Conservation (phyloP, 2,888 invertebrate genomes). For the Ormia ochracea region DNA sequence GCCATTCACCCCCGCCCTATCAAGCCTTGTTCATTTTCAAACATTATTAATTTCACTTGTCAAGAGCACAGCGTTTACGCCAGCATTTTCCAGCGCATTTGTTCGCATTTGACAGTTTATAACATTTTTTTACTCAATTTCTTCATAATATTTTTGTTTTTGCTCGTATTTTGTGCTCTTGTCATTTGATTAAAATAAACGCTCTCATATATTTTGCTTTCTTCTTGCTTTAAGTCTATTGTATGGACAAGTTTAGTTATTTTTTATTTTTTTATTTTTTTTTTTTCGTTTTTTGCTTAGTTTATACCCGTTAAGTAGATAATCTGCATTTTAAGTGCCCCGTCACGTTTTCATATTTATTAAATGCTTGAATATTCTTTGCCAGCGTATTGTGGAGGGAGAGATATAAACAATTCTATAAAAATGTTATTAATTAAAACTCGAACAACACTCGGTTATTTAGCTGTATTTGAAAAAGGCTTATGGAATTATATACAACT, state of each 20-base stretch:
- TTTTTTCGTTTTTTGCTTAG: not conserved
- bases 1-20: no score
- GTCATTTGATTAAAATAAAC: constrained; percentile 19
- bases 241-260: no score
- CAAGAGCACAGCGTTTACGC: not conserved
- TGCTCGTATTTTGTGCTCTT: not conserved
- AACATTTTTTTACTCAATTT: constrained; percentile 6
- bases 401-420: constrained; percentile 14
- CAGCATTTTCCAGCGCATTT: not conserved
- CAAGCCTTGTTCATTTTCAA: not conserved
- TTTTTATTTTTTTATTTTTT: not conserved
- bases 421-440: constrained; percentile 48
- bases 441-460: not conserved
- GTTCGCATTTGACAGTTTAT: not conserved
- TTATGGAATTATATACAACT: not conserved
- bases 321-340: constrained; percentile 48
- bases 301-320: constrained; percentile 51
- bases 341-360: constrained; percentile 46
- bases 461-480: not conserved
- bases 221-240: not conserved
- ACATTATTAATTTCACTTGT: constrained; percentile 8
- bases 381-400: not conserved
- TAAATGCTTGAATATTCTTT: constrained; percentile 4
- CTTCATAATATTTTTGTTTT: not conserved
- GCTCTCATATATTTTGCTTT: constrained; percentile 9